Evolutionary conservation across 2,888 invertebrate species (phyloP), one percentile per base, ranked within the genome.

Genomic region (Ctenicera cuprea): DNA sequence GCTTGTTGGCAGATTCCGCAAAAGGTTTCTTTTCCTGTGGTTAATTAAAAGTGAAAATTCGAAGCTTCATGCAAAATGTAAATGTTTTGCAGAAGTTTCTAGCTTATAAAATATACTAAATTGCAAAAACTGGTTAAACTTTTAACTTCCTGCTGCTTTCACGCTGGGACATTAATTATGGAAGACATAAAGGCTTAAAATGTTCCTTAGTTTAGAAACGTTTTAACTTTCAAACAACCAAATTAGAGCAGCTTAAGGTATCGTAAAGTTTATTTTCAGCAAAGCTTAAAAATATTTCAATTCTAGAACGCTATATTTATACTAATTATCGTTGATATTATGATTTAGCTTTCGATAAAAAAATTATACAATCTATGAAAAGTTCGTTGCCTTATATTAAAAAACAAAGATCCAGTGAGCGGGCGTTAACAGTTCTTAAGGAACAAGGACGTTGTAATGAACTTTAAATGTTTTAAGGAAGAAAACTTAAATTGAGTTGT

Each of bases 61-160:
- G 62, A 62, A 62, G n/a, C 16, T 45, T 62, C 45, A 62, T 59
- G 22, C n/a, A 45, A 62, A 62, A 62, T 62, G 62, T 62, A 62
- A 62, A 62, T 45, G 62, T 62, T 62, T 59, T 45, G 11, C 30
- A 16, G 30, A 38, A 62, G 43, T 62, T 43, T 45, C 16, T 9
- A 38, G 43, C 26, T 62, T 45, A 45, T 45, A 62, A 18, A 62
- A 62, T 62, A 45, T 62, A 62, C 14, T 45, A 45, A 41, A 62
- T 62, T 62, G 30, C 62, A 62, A 62, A 62, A 62, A 62, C 43
- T n/a, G 38, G 62, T 62, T 62, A 62, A 62, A 62, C 62, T 62
- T 62, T 62, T 62, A 62, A 62, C 62, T 62, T 62, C 14, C 62
- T 16, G 16, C 62, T 62, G 43, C 62, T 62, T 43, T 62, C 45